Percentiles rank a stretch among this genome's conserved stretches.
phyloP scores from a whole-genome alignment of 1,140 invertebrate species.

The Drosophila willistoni region DNA sequence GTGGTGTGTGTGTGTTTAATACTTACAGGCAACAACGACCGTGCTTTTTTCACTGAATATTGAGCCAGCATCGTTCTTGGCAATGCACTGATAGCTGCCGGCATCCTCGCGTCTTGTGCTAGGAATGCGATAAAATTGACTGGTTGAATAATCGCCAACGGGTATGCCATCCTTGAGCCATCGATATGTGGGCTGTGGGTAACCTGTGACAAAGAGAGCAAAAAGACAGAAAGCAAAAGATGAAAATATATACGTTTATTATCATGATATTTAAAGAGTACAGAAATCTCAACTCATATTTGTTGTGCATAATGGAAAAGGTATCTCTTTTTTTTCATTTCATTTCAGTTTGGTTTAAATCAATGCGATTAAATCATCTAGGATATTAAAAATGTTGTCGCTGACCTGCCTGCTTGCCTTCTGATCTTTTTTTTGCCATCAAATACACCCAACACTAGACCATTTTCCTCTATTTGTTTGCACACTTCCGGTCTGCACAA shows the following conservation, averaged over 20 bases:
- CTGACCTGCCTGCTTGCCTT: slow-evolving; percentile 1
- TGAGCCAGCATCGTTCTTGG: slow-evolving; percentile 94
- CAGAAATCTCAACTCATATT: background rate
- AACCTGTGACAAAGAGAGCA: slow-evolving; percentile 85
- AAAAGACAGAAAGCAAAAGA: background rate
- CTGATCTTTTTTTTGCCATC: background rate
- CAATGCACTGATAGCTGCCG: slow-evolving; percentile 95
- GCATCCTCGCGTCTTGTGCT: slow-evolving; percentile 91
- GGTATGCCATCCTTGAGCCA: slow-evolving; percentile 94
- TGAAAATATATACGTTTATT: background rate
- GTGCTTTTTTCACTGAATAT: slow-evolving; percentile 94
- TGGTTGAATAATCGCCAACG: slow-evolving; percentile 89
- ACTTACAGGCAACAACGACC: slow-evolving; percentile 95
- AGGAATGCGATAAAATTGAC: slow-evolving; percentile 92
- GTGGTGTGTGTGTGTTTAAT: background rate
- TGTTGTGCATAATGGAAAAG: slow-evolving; percentile 54
- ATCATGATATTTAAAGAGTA: slow-evolving; percentile 3
- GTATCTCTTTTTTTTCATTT: slow-evolving; percentile 8
- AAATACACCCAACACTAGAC: background rate
- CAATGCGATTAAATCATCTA: slow-evolving; percentile 40
- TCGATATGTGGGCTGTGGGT: slow-evolving; percentile 93
- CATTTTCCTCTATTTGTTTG: slow-evolving; percentile 15
- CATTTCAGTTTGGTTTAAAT: background rate
- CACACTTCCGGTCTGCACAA: slow-evolving; percentile 15
- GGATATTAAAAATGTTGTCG: slow-evolving; percentile 12